A percentile compares a stretch with the other conserved stretches of the same genome.
Evolutionary conservation across 1,140 invertebrate species (phyloP).

Genomic region (Drosophila insularis): DNA sequence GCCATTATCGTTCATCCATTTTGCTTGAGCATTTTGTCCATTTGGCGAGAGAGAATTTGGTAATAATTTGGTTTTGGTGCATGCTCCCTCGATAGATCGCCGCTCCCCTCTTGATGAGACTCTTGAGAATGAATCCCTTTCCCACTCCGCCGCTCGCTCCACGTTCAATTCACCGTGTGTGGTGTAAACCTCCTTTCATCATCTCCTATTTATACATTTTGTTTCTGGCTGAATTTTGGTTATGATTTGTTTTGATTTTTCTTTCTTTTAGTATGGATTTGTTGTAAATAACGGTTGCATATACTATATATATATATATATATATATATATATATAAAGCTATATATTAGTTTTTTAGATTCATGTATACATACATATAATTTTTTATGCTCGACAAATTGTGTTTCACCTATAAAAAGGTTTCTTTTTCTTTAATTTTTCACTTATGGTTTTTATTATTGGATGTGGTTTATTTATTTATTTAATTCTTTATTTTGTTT

Average conservation of each 20-base stretch:
- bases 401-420: conserved; percentile 19
- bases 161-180: neutral
- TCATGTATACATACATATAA: neutral
- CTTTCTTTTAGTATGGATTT: neutral
- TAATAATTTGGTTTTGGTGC: neutral
- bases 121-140: neutral
- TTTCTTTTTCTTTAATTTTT: conserved; percentile 25
- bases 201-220: neutral
- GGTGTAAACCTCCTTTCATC: neutral
- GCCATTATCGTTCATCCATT: neutral
- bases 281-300: conserved; percentile 10
- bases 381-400: neutral
- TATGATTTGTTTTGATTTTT: neutral
- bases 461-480: conserved; percentile 41
- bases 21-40: conserved; percentile 3
- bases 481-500: conserved; percentile 7
- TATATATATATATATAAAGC: neutral
- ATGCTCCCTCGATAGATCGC: neutral
- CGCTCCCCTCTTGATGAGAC: neutral
- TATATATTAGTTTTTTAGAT: neutral
- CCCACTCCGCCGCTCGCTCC: no score
- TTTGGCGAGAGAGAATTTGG: neutral
- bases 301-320: neutral
- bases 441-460: conserved; percentile 21
- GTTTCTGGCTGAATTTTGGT: conserved; percentile 10